Evolutionary conservation across 1,140 invertebrate genomes (phyloP).

Genomic region (Listronotus oregonensis): DNA sequence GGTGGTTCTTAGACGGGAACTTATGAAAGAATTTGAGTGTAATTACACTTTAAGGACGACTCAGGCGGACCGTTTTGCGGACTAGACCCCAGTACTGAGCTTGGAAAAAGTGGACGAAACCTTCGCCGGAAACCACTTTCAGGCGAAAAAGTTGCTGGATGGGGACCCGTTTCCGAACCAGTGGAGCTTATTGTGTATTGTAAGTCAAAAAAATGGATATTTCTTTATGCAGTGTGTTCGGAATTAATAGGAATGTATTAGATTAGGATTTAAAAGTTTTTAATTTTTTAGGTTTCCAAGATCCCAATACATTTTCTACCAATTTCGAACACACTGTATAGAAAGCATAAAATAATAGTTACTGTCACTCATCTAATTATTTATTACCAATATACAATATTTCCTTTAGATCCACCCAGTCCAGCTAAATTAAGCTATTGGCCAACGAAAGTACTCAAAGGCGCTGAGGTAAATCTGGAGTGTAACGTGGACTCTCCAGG

Average conservation of each 20-base stretch:
- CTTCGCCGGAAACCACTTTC: conserved; percentile 88
- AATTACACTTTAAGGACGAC: conserved; percentile 61
- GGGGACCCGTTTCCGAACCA: conserved; percentile 75
- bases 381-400: too few species aligned
- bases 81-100: conserved; percentile 81
- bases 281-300: too few species aligned
- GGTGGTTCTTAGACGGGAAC: conserved; percentile 81
- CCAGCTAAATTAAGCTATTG: conserved; percentile 42
- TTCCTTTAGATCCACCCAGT: conserved; percentile 50
- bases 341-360: too few species aligned
- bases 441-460: conserved; percentile 77
- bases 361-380: too few species aligned
- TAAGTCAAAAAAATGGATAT: conserved; percentile 65
- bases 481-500: conserved; percentile 83
- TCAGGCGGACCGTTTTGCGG: conserved; percentile 70
- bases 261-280: not conserved
- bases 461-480: conserved; percentile 73
- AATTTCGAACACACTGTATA: too few species aligned
- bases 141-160: conserved; percentile 85
- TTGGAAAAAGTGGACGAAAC: conserved; percentile 79
- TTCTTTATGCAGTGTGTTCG: too few species aligned
- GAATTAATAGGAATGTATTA: too few species aligned
- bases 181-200: conserved; percentile 78
- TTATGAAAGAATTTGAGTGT: conserved; percentile 84
- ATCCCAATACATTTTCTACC: too few species aligned